These are phyloP conservation scores for Lontra canadensis DNA, from an alignment of 2,113 vertebrate genomes.

Conservation along the genomic window DNA sequence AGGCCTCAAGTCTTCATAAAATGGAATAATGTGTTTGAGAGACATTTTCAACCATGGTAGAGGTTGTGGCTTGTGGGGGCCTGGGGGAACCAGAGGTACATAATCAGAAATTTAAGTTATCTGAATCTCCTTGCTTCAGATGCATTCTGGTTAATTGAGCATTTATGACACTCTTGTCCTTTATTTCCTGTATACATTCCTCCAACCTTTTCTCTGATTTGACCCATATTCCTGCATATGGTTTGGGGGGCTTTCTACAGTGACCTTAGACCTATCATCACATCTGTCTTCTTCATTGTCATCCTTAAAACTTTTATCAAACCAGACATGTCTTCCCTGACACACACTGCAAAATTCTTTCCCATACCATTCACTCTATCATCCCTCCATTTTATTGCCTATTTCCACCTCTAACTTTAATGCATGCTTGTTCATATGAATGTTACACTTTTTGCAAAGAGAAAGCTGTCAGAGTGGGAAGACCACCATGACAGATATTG, in stretches of 20 bases:
- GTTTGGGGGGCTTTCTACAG: not conserved
- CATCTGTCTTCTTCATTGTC: not conserved
- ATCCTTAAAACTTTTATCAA: not conserved
- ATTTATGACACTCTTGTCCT: not conserved
- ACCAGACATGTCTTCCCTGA: not conserved
- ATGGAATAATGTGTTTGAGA: not conserved
- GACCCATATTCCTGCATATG: not conserved
- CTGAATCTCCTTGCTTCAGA: not conserved
- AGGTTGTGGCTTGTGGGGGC: not conserved
- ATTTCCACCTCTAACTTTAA: not conserved
- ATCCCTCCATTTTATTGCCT: not conserved
- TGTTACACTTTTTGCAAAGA: not conserved
- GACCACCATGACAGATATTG: not conserved
- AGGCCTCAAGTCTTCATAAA: not conserved
- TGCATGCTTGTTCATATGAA: not conserved
- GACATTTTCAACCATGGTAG: not conserved
- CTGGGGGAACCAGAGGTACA: not conserved
- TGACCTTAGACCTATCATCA: not conserved
- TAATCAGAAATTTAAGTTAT: not conserved
- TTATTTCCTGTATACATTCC: not conserved
- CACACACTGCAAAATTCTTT: not conserved
- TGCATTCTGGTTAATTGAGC: not conserved
- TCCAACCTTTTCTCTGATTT: not conserved
- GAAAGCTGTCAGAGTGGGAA: not conserved
- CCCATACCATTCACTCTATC: not conserved